Evolutionary conservation across 2,797 vertebrate genomes (phyloP), one percentile per base, ranked within the genome.

Genomic region (Petrocephalus schoutedeni): DNA sequence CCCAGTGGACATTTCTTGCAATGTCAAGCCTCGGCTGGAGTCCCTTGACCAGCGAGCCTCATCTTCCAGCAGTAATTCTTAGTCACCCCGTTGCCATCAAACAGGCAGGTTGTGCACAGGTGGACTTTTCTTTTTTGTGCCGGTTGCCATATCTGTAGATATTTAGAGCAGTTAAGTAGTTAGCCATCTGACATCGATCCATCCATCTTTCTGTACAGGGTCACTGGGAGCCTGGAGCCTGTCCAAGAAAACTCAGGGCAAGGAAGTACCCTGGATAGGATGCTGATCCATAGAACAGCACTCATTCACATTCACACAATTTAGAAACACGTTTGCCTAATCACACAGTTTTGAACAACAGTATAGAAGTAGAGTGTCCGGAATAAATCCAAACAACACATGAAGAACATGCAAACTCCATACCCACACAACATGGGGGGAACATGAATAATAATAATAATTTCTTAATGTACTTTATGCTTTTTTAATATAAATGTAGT

Each of bases 101-200:
- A 21, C 41, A 49, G 19, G 74, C 41, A 49, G 74, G 74, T 49
- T 80, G 74, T 80, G 74, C 74, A 80, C 74, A 49, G 36, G 74
- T 49, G 41, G 45, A 80, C 74, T 49, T n/a, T 49, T 80, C 74
- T 80, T 49, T 19, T 80, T 80, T 16, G 45, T 80, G 41, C 36
- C 49, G 41, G 41, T 45, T 80, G 74, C 74, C 49, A 80, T 80
- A 80, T 80, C 41, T 80, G 41, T 80, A 80, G 74, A 49, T 80
- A 49, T 80, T 45, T 80, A 80, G 36, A 80, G 74, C 74, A 80
- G 74, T 45, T 80, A 80, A 80, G 74, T 10, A 80, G 74, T 45
- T 49, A 80, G 74, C 74, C 74, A 80, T 80, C 41, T 80, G 74
- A 80, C 36, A 80, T 49, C 16, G 9, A 49, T n/a, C 74, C 74